phyloP scores from a whole-genome alignment of 1,140 invertebrate genomes.

The Drosophila gunungcola region DNA sequence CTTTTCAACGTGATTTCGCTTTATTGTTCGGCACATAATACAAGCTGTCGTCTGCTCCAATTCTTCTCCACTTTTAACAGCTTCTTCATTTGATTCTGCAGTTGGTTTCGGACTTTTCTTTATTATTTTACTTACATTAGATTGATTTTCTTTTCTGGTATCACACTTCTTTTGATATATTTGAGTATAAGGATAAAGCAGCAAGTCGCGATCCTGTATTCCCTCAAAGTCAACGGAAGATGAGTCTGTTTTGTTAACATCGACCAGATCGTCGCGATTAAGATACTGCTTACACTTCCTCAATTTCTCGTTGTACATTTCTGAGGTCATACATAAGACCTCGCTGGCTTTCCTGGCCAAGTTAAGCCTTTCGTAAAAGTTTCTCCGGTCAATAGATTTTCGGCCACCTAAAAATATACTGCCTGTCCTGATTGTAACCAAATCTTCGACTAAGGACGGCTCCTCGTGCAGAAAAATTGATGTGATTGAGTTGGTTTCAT shows the following conservation, averaged over 20 bases:
- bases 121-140: background rate
- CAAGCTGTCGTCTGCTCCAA: slow-evolving; percentile 2
- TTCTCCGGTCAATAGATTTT: background rate
- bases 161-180: background rate
- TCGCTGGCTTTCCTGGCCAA: background rate
- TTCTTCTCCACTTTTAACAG: background rate
- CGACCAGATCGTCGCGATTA: background rate
- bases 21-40: slow-evolving; percentile 27
- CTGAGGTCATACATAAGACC: background rate
- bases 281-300: background rate
- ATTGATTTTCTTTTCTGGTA: background rate
- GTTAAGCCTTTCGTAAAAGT: background rate
- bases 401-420: background rate
- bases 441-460: too few species aligned
- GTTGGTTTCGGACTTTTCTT: background rate
- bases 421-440: too few species aligned
- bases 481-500: too few species aligned
- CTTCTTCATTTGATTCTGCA: background rate
- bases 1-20: background rate
- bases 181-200: slow-evolving; percentile 5
- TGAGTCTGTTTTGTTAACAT: background rate
- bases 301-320: slow-evolving; percentile 2
- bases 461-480: too few species aligned
- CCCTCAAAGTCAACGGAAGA: background rate
- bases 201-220: background rate